phyloP scores from a whole-genome alignment of 2,113 vertebrate genomes.

The Tiliqua scincoides region DNA sequence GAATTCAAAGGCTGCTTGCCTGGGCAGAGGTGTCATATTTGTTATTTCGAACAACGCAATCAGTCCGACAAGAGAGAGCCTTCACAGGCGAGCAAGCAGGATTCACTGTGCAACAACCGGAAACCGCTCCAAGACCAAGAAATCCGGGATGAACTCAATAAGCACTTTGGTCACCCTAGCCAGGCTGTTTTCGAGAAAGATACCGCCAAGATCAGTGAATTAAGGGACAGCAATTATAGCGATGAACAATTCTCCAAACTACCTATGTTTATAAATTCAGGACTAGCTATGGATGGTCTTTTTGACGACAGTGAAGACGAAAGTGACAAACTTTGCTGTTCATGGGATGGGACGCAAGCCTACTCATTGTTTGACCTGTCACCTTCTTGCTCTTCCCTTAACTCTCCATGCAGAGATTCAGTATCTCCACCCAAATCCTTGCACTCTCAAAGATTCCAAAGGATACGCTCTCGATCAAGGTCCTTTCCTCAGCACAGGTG shows the following conservation, averaged over 20 bases:
- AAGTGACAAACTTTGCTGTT: constrained; percentile 89
- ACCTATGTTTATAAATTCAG: constrained; percentile 91
- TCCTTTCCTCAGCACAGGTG: constrained; percentile 87
- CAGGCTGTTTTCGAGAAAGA: constrained; percentile 87
- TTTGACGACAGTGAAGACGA: constrained; percentile 92
- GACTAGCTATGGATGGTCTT: constrained; percentile 87
- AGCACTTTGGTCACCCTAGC: constrained; percentile 95
- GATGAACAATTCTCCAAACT: constrained; percentile 86
- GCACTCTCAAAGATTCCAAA: constrained; percentile 88
- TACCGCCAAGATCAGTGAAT: constrained; percentile 77
- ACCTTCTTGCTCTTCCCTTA: constrained; percentile 92
- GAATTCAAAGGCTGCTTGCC: constrained; percentile 89
- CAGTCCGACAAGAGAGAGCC: constrained; percentile 79
- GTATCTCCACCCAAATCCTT: constrained; percentile 91
- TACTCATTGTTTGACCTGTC: constrained; percentile 94
- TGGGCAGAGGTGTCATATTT: constrained; percentile 82
- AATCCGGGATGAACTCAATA: constrained; percentile 97
- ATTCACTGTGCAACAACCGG: constrained; percentile 79
- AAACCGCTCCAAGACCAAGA: constrained; percentile 95
- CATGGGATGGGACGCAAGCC: constrained; percentile 93
- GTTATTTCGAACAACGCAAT: constrained; percentile 75
- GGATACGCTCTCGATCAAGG: constrained; percentile 83
- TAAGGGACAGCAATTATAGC: constrained; percentile 81
- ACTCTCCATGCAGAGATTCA: constrained; percentile 93
- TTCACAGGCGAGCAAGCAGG: constrained; percentile 74